Base-by-base conservation (phyloP, 1,140 invertebrate genomes). In the Hyposmocoma kahamanoa region DNA sequence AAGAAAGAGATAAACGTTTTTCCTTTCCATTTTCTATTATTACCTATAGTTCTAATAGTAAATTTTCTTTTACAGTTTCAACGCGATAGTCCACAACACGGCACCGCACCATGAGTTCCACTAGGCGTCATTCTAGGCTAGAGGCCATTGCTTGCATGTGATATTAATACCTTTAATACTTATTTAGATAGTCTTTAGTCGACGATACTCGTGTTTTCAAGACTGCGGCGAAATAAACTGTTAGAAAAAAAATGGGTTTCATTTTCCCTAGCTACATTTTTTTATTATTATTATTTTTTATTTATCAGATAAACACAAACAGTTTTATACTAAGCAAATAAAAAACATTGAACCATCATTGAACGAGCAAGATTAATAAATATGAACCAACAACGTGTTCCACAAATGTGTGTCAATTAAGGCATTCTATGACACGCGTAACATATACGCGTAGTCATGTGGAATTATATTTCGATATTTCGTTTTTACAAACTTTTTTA, bases 21-120 rank as follows among this genome's bases (percentile, higher is more conserved):
- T 26, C 5, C 5, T 26, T 11, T 6, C 11, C 24, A 26, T 6
- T 11, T 11, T 6, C 24, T 26, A 26, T 26, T 6, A 6, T 26
- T 6, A 26, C 24, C 5, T 5, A 26, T 26, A 26, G 5, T 26
- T 26, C 5, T 26, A 11, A 26, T 13, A 4, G 4, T 9, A 6
- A 13, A 39, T 54, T 51, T 48, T 56, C 21, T 62, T n/a, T n/a
- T 74, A 5, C 74, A 87, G 87, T 52, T 91, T 90, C 85, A 90
- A 91, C 77, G 90, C 90, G 32, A 86, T 90, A 18, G 90, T 90
- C n/a, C 87, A 89, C 71, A 90, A 90, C 78, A 89, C 87, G 26
- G 88, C 88, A 24, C 88, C 89, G 38, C 84, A 88, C 53, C 71
- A 68, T 61, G 79, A 83, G 36, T 81, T 72, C 67, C 74, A 86